phyloP scores from a whole-genome alignment of 2,113 vertebrate genomes.

The Rattus rattus region DNA sequence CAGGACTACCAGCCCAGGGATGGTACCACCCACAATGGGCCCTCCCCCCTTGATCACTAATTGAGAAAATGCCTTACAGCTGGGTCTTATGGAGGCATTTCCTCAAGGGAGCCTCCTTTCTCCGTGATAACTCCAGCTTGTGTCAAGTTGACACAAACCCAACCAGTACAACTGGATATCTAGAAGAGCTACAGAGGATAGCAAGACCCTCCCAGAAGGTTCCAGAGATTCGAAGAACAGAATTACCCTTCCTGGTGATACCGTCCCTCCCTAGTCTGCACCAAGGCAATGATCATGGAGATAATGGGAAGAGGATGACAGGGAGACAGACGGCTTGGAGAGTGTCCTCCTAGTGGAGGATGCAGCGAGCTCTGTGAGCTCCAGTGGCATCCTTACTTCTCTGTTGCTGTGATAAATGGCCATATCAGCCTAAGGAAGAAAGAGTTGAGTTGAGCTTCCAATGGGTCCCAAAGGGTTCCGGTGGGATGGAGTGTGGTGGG shows the following conservation, averaged over 20 bases:
- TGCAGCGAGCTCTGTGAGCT: rapidly evolving
- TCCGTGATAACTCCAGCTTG: too few relatives aligned
- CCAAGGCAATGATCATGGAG: neutral
- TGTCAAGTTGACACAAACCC: too few relatives aligned
- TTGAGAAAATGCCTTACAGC: too few relatives aligned
- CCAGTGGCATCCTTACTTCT: neutral
- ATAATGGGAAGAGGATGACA: neutral
- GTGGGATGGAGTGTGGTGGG: too few relatives aligned
- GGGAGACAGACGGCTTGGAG: rapidly evolving
- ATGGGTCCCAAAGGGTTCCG: neutral
- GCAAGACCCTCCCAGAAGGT: neutral
- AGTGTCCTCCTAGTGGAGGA: neutral
- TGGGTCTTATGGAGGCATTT: too few relatives aligned
- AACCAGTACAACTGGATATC: neutral
- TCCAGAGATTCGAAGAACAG: neutral
- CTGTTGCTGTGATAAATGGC: neutral
- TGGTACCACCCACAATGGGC: too few relatives aligned
- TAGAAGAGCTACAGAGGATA: neutral
- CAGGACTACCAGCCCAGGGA: too few relatives aligned
- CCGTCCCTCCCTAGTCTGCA: neutral
- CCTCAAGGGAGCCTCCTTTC: too few relatives aligned
- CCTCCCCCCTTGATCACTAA: too few relatives aligned
- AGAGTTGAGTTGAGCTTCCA: neutral
- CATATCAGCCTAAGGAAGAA: neutral
- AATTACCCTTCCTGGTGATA: neutral